Evolutionary conservation across 2,888 invertebrate species (phyloP), one percentile per base, ranked within the genome.

Genomic region (Camponotus fellah): DNA sequence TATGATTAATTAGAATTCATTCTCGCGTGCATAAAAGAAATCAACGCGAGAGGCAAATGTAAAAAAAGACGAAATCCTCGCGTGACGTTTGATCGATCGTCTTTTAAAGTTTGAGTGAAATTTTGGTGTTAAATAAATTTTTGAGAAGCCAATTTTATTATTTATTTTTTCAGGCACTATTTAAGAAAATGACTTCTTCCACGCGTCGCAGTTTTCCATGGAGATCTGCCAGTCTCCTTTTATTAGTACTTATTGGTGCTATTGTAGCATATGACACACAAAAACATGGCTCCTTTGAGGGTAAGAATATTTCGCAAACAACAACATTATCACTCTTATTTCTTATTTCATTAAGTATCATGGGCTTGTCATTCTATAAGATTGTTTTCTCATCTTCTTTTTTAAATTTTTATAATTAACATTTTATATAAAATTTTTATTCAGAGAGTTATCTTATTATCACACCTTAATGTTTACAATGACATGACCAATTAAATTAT

Each of bases 181-280:
- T 93, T 66, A 93, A 94, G 82, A 95, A 95, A 93, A 96, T 96
- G 95, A 94, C 95, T 76, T 94, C 92, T 46, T 90, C 92, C 94
- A 95, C 95, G 95, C 88, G 89, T 58, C 90, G 88, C 82, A 88
- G 90, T 91, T 97, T 97, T 94, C 96, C 97, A 89, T 97, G 97
- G 96, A 95, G 96, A 91, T 96, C 96, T 92, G 96, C 97, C 83
- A 96, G 96, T 92, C 95, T 97, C 93, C 93, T 97, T 86, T 92
- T 97, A 80, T 91, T 97, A 85, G 91, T 96, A 43, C 93, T 96
- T 85, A 96, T 97, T 87, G 96, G 95, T 85, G 96, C 96, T 64
- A 94, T 97, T 82, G 94, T 97, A 81, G 95, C 96, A 53, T 96
- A 96, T 89, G 97, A 98, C 95, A 96, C 97, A 40, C 96, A 96